Evolutionary conservation across 2,797 vertebrate genomes (phyloP).

Genomic region (Hemitrygon akajei): DNA sequence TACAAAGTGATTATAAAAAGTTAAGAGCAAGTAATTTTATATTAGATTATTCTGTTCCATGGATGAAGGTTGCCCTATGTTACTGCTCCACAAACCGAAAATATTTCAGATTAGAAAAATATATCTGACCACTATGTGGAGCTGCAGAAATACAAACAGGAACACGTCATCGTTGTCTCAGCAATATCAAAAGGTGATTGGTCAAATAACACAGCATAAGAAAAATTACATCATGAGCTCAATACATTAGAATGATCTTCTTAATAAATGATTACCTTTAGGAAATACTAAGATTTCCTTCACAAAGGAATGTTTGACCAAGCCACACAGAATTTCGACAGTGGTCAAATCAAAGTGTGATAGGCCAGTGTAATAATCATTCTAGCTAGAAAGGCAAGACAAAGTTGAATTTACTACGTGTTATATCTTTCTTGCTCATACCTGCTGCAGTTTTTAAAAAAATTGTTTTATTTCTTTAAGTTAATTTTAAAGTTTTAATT

Average conservation of each 20-base stretch:
- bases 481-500: too few species aligned
- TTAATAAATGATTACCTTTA: background rate
- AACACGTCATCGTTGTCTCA: background rate
- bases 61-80: background rate
- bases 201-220: background rate
- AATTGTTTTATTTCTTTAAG: too few species aligned
- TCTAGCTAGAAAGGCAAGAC: too few species aligned
- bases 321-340: background rate
- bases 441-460: too few species aligned
- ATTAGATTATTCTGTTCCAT: background rate
- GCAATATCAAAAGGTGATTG: background rate
- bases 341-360: background rate
- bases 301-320: background rate
- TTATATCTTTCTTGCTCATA: too few species aligned
- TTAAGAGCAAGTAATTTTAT: background rate
- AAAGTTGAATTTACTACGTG: too few species aligned
- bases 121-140: constrained; percentile 19
- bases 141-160: background rate
- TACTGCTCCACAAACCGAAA: background rate
- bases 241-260: background rate
- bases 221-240: background rate
- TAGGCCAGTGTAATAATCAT: background rate
- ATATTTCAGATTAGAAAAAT: background rate
- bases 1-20: background rate
- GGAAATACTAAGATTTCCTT: background rate